Conservation (phyloP, 2,797 vertebrate species). For the Coilia nasus region DNA sequence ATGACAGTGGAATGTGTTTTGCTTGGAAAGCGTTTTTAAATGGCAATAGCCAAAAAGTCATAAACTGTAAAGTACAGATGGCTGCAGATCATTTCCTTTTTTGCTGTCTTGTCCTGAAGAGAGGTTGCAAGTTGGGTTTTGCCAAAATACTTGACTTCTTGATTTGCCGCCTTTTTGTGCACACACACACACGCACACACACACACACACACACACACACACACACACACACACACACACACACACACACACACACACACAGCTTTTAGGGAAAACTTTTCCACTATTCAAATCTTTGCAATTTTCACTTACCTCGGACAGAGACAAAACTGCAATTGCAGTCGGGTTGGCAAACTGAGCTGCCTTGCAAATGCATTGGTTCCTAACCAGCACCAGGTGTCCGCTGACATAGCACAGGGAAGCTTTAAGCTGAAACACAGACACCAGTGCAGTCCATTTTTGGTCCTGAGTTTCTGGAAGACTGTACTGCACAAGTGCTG, state of each 20-base stretch:
- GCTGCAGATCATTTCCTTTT: constrained; percentile 17
- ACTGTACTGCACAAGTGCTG: neutral
- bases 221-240: neutral
- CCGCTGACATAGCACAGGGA: neutral
- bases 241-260: neutral
- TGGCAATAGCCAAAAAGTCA: constrained; percentile 16
- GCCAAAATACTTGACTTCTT: neutral
- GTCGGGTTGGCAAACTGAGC: constrained; percentile 8
- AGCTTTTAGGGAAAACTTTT: neutral
- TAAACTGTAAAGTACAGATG: constrained; percentile 15
- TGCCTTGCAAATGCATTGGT: neutral
- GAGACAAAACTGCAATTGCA: neutral
- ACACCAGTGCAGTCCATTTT: neutral
- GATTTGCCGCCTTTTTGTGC: neutral
- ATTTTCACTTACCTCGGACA: neutral
- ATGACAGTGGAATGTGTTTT: constrained; percentile 20
- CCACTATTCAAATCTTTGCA: neutral
- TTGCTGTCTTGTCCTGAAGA: neutral
- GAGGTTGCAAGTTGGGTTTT: neutral
- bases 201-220: neutral
- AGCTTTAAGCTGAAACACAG: constrained; percentile 15
- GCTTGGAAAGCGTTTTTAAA: constrained; percentile 14
- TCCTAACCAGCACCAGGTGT: neutral
- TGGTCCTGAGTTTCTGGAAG: neutral
- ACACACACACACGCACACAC: neutral